phyloP scores from a whole-genome alignment of 2,888 invertebrate species.

The Miltochrista miniata region DNA sequence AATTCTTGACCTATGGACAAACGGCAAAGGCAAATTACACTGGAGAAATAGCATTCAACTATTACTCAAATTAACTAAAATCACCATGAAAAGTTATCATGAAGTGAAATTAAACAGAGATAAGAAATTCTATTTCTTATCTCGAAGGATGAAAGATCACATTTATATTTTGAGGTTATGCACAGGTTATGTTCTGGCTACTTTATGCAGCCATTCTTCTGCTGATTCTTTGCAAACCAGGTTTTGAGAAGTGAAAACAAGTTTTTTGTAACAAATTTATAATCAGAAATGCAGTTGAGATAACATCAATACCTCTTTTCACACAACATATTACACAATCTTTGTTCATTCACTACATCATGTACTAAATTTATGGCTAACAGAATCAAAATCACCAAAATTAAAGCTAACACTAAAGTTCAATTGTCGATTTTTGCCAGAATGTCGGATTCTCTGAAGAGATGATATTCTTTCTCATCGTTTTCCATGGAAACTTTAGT shows the following conservation, averaged over 20 bases:
- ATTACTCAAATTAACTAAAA: not conserved
- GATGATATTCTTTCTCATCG: constrained; percentile 95
- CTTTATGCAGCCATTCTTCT: not conserved
- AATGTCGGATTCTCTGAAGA: constrained; percentile 98
- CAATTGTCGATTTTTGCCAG: constrained; percentile 93
- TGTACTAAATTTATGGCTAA: constrained; percentile 62
- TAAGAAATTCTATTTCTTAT: not conserved
- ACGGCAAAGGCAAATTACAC: too few relatives aligned
- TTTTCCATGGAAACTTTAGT: constrained; percentile 96
- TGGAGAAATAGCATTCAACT: too few relatives aligned
- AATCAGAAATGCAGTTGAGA: constrained; percentile 78
- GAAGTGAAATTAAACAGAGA: not conserved
- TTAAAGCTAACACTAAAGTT: constrained; percentile 61
- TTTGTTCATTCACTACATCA: constrained; percentile 71
- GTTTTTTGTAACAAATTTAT: constrained; percentile 74
- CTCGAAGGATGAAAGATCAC: constrained; percentile 1
- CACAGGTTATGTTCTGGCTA: constrained; percentile 6
- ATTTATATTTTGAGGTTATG: constrained; percentile 19
- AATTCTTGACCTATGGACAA: too few relatives aligned
- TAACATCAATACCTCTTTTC: constrained; percentile 63
- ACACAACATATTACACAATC: constrained; percentile 76
- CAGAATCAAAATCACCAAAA: constrained; percentile 64
- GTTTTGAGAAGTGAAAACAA: constrained; percentile 32
- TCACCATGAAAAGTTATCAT: not conserved
- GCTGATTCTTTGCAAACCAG: not conserved